Evolutionary conservation across 2,113 vertebrate species (phyloP), one percentile per base, ranked within the genome.

Genomic region (Neodontobutis hainanensis): DNA sequence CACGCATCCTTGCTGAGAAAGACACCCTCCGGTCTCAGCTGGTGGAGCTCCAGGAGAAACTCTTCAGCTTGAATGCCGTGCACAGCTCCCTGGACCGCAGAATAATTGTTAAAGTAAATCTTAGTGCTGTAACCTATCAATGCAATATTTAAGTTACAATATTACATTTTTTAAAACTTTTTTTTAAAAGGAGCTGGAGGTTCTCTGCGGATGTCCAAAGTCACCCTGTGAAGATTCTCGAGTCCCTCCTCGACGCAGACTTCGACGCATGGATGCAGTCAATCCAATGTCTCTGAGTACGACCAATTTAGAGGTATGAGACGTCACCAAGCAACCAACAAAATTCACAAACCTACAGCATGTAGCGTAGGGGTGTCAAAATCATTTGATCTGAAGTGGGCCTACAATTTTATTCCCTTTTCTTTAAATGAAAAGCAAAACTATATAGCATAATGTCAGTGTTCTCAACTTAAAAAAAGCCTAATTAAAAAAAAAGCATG

Each of bases 1-100:
- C 94, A 14, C 86, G 88, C n/a, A 88, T 80, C 74, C 90, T 96
- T 74, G 68, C 86, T 0, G 94, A 97, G 78, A 97, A 96, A 87
- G 95, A 97, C 77, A 78, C 89, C 0, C 89, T 96, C 45, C 90
- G 95, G 68, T 82, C 88, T 34, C 92, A 92, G 63, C 85, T 95
- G 66, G 91, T 95, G 11, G 92, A 94, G 78, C 90, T 95, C 12
- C 94, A 92, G 0, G 92, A 94, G 56, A 80, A 79, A 32, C 73
- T 92, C 48, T 93, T 92, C 11, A 82, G 85, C 27, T 78, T 94
- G 14, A 87, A 85, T 11, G 55, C 61, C 38, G 77, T 65, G 16
- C 46, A 4, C 19, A 15, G 52, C 16, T 12, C 42, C 56, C 40
- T 11, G 11, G 16, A 7, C 2, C 48, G 6, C 35, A 35, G 5